A percentile compares a stretch with the other conserved stretches of the same genome.
phyloP scores from a whole-genome alignment of 2,888 invertebrate genomes.

The Macrophya annulata region DNA sequence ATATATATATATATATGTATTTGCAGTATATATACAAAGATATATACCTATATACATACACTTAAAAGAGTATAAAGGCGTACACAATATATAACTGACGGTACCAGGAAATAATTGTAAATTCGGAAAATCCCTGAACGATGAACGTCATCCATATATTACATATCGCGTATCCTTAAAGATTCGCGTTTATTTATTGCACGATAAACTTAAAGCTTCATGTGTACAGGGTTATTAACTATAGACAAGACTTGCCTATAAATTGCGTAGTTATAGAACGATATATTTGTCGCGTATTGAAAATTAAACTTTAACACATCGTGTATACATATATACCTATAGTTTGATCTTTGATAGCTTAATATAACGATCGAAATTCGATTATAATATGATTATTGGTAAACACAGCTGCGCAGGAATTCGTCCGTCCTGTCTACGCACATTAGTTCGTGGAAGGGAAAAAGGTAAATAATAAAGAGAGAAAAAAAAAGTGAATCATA shows the following conservation, averaged over 20 bases:
- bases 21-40: no score
- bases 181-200: conserved; percentile 23
- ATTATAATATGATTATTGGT: neutral
- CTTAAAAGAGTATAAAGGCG: neutral
- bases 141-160: conserved; percentile 32
- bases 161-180: conserved; percentile 29
- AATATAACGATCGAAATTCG: neutral
- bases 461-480: neutral
- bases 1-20: no score
- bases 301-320: conserved; percentile 16
- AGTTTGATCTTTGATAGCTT: conserved; percentile 7
- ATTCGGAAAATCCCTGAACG: conserved; percentile 49
- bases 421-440: neutral
- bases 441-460: neutral
- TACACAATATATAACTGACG: neutral
- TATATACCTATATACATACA: neutral
- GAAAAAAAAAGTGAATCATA: neutral
- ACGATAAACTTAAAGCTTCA: neutral
- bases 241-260: conserved; percentile 22
- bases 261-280: conserved; percentile 34
- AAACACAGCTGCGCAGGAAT: conserved; percentile 2
- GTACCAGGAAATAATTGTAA: conserved; percentile 42
- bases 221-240: conserved; percentile 41
- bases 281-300: conserved; percentile 24
- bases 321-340: neutral